Evolutionary conservation across 2,113 vertebrate genomes (phyloP), one percentile per base, ranked within the genome.

Genomic region (Casuarius casuarius): DNA sequence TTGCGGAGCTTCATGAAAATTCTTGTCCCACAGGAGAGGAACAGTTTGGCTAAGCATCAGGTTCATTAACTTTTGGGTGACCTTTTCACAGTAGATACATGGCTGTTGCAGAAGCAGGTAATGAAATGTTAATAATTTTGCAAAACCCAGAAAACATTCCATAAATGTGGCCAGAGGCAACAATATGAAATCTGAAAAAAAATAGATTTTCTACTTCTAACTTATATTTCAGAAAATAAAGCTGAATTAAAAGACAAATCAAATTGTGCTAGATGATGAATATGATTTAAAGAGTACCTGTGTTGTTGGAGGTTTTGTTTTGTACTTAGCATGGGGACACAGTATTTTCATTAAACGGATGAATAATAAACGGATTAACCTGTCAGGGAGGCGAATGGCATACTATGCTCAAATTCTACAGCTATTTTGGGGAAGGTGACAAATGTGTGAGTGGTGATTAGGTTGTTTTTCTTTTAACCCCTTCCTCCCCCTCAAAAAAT

Each of bases 1-100:
- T 92, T 89, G 35, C 74, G 89, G 86, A 91, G 19, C 89, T 94
- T 94, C 74, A 61, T 84, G 77, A 94, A 84, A 92, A 96, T 87
- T 89, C 65, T 75, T 89, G 70, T 94, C 84, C 95, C 94, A 85
- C 38, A 2, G 73, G 86, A 90, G 88, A 88, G 86, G 73, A 96
- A 58, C 84, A 91, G 84, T 89, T 89, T 96, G 95, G 86, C 89
- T 91, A 92, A 92, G 84, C 84, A 52, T 73, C 89, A 92, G 89
- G 89, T 96, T 96, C 89, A 95, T 96, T 97, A 96, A 95, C 96
- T 92, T 96, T 94, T 92, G 82, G 8, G 85, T 96, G 94, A 97
- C 95, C 94, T 97, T 95, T 95, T 92, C 87, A 81, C 51, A 52
- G 89, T 35, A 93, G 94, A 95, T 94, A 80, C 91, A 95, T 83